Percentiles rank a stretch among this genome's conserved stretches.
phyloP scores from a whole-genome alignment of 2,888 invertebrate species.

The Mythimna loreyi region DNA sequence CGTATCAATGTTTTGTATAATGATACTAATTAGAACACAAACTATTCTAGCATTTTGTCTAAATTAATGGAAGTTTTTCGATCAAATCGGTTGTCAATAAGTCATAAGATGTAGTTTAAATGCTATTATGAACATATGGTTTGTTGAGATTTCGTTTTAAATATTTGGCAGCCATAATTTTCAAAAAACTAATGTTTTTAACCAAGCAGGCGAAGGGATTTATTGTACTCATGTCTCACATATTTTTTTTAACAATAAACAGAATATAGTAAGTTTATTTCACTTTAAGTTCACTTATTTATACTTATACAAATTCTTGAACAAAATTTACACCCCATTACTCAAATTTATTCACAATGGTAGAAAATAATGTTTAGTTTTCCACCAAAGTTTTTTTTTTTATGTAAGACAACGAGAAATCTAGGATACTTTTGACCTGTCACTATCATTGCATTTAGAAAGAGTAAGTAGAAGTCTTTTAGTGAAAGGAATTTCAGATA shows the following conservation, averaged over 20 bases:
- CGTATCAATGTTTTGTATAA: constrained; percentile 31
- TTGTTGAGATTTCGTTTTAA: too few species aligned
- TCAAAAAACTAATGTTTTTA: not conserved
- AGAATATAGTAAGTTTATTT: constrained; percentile 1
- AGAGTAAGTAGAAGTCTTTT: constrained; percentile 5
- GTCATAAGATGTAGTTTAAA: constrained; percentile 13
- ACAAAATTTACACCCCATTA: not conserved
- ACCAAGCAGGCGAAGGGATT: not conserved
- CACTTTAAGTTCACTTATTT: not conserved
- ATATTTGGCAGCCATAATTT: not conserved
- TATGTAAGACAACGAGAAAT: not conserved
- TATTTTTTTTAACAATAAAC: not conserved
- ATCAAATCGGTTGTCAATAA: constrained; percentile 27
- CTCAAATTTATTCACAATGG: not conserved
- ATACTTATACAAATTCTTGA: not conserved
- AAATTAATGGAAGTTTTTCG: constrained; percentile 33
- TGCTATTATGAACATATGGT: constrained; percentile 15
- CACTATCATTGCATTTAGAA: not conserved
- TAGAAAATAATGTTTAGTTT: not conserved
- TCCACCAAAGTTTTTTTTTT: too few species aligned
- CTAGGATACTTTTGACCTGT: not conserved
- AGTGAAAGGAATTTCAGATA: too few species aligned
- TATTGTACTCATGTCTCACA: not conserved
- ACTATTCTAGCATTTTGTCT: constrained; percentile 33
- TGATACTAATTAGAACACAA: constrained; percentile 33